phyloP scores from a whole-genome alignment of 2,888 invertebrate genomes.

The Eucera pruinosa region DNA sequence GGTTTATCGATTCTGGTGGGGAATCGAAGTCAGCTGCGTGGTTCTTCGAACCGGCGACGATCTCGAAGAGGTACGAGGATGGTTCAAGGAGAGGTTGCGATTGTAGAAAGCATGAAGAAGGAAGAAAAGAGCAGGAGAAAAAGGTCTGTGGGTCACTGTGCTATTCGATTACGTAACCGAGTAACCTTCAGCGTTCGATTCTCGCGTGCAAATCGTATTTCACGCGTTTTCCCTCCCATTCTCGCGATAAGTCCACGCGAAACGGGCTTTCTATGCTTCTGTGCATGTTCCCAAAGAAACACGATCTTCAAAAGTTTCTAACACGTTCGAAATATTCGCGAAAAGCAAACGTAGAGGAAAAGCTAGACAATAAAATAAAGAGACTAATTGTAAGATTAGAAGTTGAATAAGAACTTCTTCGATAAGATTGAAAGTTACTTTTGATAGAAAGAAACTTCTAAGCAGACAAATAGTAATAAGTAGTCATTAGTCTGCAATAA shows the following conservation, averaged over 20 bases:
- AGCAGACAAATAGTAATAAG: too few relatives aligned
- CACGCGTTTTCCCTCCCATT: slow-evolving; percentile 20
- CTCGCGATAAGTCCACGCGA: neutral
- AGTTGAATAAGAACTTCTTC: too few relatives aligned
- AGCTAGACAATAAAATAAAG: too few relatives aligned
- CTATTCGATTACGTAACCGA: slow-evolving; percentile 58
- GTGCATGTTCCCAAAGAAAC: neutral
- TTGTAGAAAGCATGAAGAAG: slow-evolving; percentile 53
- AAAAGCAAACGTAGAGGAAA: neutral
- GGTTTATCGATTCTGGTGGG: slow-evolving; percentile 4
- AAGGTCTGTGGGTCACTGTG: slow-evolving; percentile 77
- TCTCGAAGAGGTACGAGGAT: slow-evolving; percentile 42
- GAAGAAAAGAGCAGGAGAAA: slow-evolving; percentile 62
- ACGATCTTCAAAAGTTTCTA: neutral
- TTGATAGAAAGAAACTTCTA: too few relatives aligned
- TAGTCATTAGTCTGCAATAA: too few relatives aligned
- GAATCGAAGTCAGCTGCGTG: slow-evolving; percentile 4
- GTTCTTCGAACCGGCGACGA: slow-evolving; percentile 29
- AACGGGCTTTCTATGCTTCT: neutral
- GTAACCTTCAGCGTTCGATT: slow-evolving; percentile 52
- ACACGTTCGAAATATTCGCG: neutral
- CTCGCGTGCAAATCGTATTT: slow-evolving; percentile 38
- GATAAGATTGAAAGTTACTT: too few relatives aligned
- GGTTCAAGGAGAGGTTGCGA: slow-evolving; percentile 65
- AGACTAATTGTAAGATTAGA: too few relatives aligned